These are phyloP conservation scores for Lithophane socia DNA, from an alignment of 2,888 invertebrate genomes.

Conservation along the genomic window DNA sequence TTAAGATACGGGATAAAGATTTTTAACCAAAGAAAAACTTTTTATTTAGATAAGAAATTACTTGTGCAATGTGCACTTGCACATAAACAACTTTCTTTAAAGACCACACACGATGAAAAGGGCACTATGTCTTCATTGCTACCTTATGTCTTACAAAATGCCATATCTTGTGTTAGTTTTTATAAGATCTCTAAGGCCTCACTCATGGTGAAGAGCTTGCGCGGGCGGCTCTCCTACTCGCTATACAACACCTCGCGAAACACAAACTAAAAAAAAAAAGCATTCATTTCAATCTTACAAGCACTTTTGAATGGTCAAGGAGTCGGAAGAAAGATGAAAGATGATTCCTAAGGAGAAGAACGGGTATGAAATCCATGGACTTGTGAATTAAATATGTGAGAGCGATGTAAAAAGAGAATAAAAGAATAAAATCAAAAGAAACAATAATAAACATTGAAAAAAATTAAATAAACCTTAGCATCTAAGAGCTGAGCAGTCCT, in stretches of 20 bases:
- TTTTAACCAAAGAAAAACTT: not conserved
- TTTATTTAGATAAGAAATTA: not conserved
- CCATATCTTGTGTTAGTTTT: conserved; percentile 15
- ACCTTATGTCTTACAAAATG: conserved; percentile 33
- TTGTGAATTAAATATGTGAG: not conserved
- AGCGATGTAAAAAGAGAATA: not conserved
- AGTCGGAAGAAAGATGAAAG: not conserved
- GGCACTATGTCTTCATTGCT: conserved; percentile 44
- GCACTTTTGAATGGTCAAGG: not conserved
- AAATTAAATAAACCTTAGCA: not conserved
- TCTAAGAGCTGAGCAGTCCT: not conserved
- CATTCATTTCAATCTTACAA: not conserved
- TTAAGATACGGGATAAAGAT: not conserved
- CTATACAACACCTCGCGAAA: not conserved
- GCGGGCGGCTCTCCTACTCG: not conserved
- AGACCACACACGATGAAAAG: conserved; percentile 48
- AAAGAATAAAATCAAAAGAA: too few species aligned
- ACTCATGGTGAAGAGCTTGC: not conserved
- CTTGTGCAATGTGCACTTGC: not conserved
- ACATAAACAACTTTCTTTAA: conserved; percentile 4
- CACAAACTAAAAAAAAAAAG: not conserved
- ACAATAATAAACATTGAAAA: not conserved
- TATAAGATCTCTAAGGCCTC: not conserved
- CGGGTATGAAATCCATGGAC: not conserved
- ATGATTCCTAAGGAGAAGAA: not conserved